phyloP scores from a whole-genome alignment of 2,888 invertebrate genomes.

The Sipha maydis region DNA sequence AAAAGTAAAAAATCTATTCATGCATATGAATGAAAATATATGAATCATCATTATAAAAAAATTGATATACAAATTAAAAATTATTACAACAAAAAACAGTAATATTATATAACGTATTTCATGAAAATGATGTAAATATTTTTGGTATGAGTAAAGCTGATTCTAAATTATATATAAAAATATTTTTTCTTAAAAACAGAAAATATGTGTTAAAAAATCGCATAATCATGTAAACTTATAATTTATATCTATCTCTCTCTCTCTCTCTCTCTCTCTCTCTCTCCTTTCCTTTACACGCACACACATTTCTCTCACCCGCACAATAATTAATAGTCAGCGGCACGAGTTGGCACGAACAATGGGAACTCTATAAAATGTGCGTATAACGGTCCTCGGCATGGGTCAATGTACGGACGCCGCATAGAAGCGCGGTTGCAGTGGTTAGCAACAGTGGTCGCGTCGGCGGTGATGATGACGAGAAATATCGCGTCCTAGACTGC shows the following conservation, averaged over 20 bases:
- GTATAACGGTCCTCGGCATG: constrained; percentile 18
- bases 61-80: too few species aligned
- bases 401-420: constrained; percentile 43
- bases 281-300: not conserved
- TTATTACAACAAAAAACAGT: too few species aligned
- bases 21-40: too few species aligned
- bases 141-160: too few species aligned
- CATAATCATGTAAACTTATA: not conserved
- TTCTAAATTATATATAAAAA: too few species aligned
- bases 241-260: too few species aligned
- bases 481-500: not conserved
- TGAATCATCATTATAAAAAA: too few species aligned
- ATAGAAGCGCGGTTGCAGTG: not conserved
- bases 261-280: too few species aligned
- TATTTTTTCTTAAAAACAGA: too few species aligned
- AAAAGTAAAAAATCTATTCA: too few species aligned
- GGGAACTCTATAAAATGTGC: not conserved
- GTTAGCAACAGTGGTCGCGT: not conserved
- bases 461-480: constrained; percentile 23
- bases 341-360: constrained; percentile 44
- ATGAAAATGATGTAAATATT: too few species aligned
- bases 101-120: too few species aligned
- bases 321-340: not conserved
- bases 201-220: not conserved
- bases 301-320: constrained; percentile 12